These are phyloP conservation scores for Aleiodes sp. DNA, from an alignment of 1,140 invertebrate species.

Conservation along the genomic window DNA sequence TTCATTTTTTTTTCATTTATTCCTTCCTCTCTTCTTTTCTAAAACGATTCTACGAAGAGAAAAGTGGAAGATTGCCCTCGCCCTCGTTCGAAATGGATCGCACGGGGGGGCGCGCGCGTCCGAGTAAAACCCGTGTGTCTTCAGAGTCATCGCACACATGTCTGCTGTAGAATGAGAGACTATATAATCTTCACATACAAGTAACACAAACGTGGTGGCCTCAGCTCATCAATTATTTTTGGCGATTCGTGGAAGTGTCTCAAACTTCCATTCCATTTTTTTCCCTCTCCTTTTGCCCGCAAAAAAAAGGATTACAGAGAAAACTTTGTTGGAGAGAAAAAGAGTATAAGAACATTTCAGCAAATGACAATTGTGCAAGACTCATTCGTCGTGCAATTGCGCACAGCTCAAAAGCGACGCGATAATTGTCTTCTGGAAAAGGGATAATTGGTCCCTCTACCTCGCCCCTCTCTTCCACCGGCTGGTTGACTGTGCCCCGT, in stretches of 20 bases:
- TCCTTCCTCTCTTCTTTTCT: conserved; percentile 25
- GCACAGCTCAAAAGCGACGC: conserved; percentile 41
- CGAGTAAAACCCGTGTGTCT: conserved; percentile 16
- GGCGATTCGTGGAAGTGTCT: conserved; percentile 34
- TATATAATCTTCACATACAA: not conserved
- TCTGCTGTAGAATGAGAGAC: not conserved
- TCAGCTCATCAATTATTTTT: conserved; percentile 41
- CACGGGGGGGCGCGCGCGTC: conserved; percentile 26
- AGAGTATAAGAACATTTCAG: conserved; percentile 31
- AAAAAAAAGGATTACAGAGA: not conserved
- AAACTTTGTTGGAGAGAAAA: not conserved
- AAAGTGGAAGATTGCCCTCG: conserved; percentile 48
- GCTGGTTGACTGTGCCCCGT: conserved; percentile 13
- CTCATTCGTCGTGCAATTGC: conserved; percentile 40
- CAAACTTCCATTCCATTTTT: not conserved
- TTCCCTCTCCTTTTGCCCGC: not conserved
- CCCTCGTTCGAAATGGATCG: conserved; percentile 41
- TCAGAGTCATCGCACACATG: not conserved
- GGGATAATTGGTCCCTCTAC: conserved; percentile 49
- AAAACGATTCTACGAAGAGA: conserved; percentile 48
- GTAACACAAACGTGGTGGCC: conserved; percentile 15
- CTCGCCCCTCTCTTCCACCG: not conserved
- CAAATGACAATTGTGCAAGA: conserved; percentile 19
- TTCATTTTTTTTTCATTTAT: conserved; percentile 27
- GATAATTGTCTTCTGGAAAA: conserved; percentile 55